Conservation (phyloP, 1,140 invertebrate genomes). For the Drosophila kohkoa region DNA sequence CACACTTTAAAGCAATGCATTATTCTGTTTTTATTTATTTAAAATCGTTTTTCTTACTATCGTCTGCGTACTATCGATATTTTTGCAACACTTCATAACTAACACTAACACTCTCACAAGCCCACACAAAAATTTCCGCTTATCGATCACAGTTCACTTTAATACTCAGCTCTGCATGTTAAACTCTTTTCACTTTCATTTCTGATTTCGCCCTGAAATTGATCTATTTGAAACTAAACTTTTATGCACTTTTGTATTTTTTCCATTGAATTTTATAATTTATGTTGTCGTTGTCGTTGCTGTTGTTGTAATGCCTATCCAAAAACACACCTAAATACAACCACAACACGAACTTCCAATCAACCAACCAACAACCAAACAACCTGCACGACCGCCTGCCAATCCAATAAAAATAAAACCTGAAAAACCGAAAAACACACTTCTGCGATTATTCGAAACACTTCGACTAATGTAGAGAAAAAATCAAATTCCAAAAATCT, state of each 20-base stretch:
- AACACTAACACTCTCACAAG: slow-evolving; percentile 1
- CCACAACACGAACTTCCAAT: slow-evolving; percentile 22
- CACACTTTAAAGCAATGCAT: too few species aligned
- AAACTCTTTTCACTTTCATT: slow-evolving; percentile 39
- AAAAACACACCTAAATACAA: slow-evolving; percentile 30
- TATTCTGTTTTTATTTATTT: not conserved
- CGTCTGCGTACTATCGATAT: not conserved
- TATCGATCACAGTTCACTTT: slow-evolving; percentile 22
- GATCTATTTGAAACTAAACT: slow-evolving; percentile 42
- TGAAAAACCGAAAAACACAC: slow-evolving; percentile 26
- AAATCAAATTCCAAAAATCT: slow-evolving; percentile 81
- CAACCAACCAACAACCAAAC: slow-evolving; percentile 21
- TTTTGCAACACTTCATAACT: not conserved
- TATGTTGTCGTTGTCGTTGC: slow-evolving; percentile 55
- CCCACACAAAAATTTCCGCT: slow-evolving; percentile 48
- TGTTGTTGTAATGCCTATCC: slow-evolving; percentile 62
- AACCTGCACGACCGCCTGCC: slow-evolving; percentile 44
- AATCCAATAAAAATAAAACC: slow-evolving; percentile 8
- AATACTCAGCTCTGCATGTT: slow-evolving; percentile 39
- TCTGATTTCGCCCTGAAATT: slow-evolving; percentile 34
- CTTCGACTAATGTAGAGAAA: slow-evolving; percentile 75
- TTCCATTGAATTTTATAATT: slow-evolving; percentile 49
- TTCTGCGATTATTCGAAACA: slow-evolving; percentile 13
- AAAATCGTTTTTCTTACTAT: slow-evolving; percentile 1
- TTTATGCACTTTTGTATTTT: slow-evolving; percentile 63